Conservation (phyloP, 1,140 invertebrate species). For the Zaprionus ornatus region DNA sequence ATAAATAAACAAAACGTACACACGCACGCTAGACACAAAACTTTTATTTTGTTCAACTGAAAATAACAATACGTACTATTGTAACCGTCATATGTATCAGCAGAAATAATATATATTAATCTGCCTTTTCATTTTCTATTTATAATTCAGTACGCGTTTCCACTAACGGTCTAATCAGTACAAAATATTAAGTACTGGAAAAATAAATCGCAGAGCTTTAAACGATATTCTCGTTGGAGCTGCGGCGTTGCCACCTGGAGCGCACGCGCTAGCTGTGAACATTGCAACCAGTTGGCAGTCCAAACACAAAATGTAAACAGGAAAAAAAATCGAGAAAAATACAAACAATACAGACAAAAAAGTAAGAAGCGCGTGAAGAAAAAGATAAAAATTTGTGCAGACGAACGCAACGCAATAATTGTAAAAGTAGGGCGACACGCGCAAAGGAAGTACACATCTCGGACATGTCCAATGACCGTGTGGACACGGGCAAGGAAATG, state of each 20-base stretch:
- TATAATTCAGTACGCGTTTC: neutral
- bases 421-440: conserved; percentile 23
- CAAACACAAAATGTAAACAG: conserved; percentile 70
- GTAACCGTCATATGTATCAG: neutral
- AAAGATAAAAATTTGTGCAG: conserved; percentile 44
- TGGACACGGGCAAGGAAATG: conserved; percentile 66
- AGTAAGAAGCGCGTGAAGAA: conserved; percentile 67
- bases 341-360: conserved; percentile 80
- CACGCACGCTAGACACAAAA: conserved; percentile 11
- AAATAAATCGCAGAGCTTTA: neutral
- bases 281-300: conserved; percentile 27
- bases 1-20: conserved; percentile 20
- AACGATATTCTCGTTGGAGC: conserved; percentile 14
- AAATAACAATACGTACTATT: neutral
- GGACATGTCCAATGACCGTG: conserved; percentile 73
- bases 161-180: neutral
- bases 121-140: neutral
- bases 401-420: conserved; percentile 39
- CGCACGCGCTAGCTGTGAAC: conserved; percentile 17
- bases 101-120: neutral
- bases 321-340: conserved; percentile 77
- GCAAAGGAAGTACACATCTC: conserved; percentile 37
- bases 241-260: conserved; percentile 36
- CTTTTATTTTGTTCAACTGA: conserved; percentile 10
- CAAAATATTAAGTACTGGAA: neutral